A percentile compares a stretch with the other conserved stretches of the same genome.
phyloP scores from a whole-genome alignment of 2,888 invertebrate genomes.

The Lottia scabra region DNA sequence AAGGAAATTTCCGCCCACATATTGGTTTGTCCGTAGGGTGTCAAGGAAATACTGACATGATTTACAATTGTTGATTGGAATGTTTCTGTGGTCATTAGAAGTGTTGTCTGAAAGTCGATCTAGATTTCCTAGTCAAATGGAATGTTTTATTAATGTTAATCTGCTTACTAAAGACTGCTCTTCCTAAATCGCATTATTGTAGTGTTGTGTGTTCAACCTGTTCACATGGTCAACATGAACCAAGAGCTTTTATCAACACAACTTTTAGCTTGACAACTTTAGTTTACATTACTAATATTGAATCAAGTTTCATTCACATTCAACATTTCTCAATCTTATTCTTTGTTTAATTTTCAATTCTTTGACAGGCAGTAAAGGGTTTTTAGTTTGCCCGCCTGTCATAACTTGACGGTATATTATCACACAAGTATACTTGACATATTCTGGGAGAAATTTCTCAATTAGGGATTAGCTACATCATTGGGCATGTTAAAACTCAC shows the following conservation, averaged over 20 bases:
- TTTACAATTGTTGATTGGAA: neutral
- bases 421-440: neutral
- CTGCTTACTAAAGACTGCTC: constrained; percentile 17
- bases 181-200: constrained; percentile 23
- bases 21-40: neutral
- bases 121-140: constrained; percentile 17
- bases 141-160: constrained; percentile 23
- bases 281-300: constrained; percentile 20
- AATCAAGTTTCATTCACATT: constrained; percentile 1
- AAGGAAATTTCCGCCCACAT: neutral
- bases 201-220: constrained; percentile 12
- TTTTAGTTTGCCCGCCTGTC: neutral
- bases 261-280: constrained; percentile 14
- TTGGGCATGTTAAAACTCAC: neutral
- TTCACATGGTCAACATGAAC: constrained; percentile 13
- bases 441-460: neutral
- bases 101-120: constrained; percentile 13
- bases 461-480: neutral
- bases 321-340: neutral
- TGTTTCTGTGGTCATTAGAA: neutral
- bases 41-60: neutral
- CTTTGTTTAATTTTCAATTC: neutral
- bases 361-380: neutral
- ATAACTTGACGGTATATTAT: constrained; percentile 3
- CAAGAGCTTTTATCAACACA: constrained; percentile 15